Conservation (phyloP, 2,888 invertebrate genomes). For the Sesia bembeciformis region DNA sequence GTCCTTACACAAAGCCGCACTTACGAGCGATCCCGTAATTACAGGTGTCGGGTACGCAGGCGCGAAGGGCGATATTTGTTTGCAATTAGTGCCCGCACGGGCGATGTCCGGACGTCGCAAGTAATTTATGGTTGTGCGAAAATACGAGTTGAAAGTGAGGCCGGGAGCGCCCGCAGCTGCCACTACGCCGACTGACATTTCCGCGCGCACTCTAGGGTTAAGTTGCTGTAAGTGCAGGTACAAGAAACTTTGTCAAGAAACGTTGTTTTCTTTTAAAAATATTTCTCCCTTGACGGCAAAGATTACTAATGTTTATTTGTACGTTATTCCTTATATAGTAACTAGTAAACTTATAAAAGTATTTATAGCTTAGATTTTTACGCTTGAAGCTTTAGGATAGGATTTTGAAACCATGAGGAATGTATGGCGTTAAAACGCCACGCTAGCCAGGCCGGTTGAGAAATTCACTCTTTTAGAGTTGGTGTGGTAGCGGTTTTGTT, state of each 20-base stretch:
- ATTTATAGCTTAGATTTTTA: no score
- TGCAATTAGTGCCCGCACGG: slow-evolving; percentile 52
- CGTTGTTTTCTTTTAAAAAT: not conserved
- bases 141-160: slow-evolving; percentile 11
- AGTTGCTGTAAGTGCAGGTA: slow-evolving; percentile 15
- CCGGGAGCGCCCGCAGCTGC: slow-evolving; percentile 27
- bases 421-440: no score
- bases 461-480: no score
- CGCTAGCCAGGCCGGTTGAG: no score
- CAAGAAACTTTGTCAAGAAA: not conserved
- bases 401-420: no score
- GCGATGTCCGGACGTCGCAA: slow-evolving; percentile 33
- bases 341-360: no score
- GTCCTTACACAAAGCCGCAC: slow-evolving; percentile 32
- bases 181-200: slow-evolving; percentile 41
- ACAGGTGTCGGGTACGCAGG: slow-evolving; percentile 29
- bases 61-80: slow-evolving; percentile 56
- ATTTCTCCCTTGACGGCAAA: no score
- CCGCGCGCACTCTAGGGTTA: slow-evolving; percentile 35
- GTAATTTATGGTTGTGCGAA: slow-evolving; percentile 51
- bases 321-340: no score
- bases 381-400: no score
- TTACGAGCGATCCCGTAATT: slow-evolving; percentile 41
- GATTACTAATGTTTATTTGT: no score
- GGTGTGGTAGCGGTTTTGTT: no score